A percentile compares a stretch with the other conserved stretches of the same genome.
phyloP scores from a whole-genome alignment of 2,113 vertebrate species.

The Rhadina sibilatrix region DNA sequence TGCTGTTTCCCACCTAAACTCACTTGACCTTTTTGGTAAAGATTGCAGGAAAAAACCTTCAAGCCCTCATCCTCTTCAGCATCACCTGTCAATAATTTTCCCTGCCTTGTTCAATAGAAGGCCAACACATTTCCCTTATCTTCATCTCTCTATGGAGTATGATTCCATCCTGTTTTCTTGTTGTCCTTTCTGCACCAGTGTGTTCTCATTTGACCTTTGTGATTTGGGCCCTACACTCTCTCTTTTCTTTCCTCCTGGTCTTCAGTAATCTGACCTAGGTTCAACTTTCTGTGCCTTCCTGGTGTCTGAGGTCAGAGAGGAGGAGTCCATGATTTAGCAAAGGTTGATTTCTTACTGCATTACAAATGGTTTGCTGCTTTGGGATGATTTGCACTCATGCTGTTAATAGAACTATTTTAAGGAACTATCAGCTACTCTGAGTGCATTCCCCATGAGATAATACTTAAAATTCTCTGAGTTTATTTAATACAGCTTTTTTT shows the following conservation, averaged over 20 bases:
- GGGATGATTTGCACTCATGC: conserved; percentile 1
- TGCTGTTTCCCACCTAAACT: conserved; percentile 5
- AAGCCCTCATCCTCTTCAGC: not conserved
- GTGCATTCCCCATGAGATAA: not conserved
- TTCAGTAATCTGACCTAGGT: not conserved
- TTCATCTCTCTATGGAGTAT: not conserved
- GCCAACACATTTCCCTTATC: not conserved
- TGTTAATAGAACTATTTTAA: conserved; percentile 11
- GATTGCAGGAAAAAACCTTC: not conserved
- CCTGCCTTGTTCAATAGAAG: not conserved
- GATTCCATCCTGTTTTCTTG: not conserved
- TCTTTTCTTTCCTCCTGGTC: not conserved
- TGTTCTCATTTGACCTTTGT: not conserved
- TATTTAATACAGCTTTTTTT: not conserved
- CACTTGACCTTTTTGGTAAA: conserved; percentile 19
- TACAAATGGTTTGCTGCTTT: conserved; percentile 2
- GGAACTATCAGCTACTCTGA: not conserved
- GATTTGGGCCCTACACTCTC: not conserved
- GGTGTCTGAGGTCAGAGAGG: not conserved
- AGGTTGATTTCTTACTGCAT: not conserved
- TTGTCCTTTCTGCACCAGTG: not conserved
- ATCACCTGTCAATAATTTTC: not conserved
- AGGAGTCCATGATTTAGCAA: not conserved
- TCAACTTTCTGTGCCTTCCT: not conserved
- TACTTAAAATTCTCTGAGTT: not conserved